These are phyloP conservation scores for Gastrophryne carolinensis DNA, from an alignment of 2,797 vertebrate genomes.

Conservation along the genomic window DNA sequence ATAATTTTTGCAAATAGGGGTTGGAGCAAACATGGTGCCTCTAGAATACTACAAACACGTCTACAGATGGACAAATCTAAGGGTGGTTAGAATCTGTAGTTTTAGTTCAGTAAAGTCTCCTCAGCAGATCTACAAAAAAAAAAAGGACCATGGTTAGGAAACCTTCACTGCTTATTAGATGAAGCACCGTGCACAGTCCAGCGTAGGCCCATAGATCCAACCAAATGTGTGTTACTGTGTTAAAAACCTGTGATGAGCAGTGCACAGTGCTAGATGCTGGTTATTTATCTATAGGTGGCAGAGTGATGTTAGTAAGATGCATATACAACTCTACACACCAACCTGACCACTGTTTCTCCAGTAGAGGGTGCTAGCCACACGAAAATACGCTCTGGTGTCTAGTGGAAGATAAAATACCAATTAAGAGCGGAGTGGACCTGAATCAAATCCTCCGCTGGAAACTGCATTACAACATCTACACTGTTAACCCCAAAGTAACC, in stretches of 20 bases:
- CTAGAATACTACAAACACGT: too few relatives aligned
- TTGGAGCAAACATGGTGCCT: too few relatives aligned
- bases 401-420: conserved; percentile 39
- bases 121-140: not conserved
- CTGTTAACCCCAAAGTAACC: too few relatives aligned
- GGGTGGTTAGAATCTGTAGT: not conserved
- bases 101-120: not conserved
- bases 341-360: conserved; percentile 38
- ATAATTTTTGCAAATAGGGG: too few relatives aligned
- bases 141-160: not conserved
- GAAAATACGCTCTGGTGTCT: conserved; percentile 31
- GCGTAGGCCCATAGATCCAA: not conserved
- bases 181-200: not conserved
- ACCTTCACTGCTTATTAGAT: not conserved
- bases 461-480: too few relatives aligned
- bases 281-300: not conserved
- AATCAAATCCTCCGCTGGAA: too few relatives aligned
- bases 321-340: conserved; percentile 24
- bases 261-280: not conserved
- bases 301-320: conserved; percentile 23
- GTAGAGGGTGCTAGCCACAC: conserved; percentile 31
- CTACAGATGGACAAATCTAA: not conserved
- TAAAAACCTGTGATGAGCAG: not conserved
- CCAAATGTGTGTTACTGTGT: not conserved
- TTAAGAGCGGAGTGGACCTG: not conserved